A percentile compares a stretch with the other conserved stretches of the same genome.
Evolutionary conservation across 2,113 vertebrate genomes (phyloP).

Genomic region (Alces alces): DNA sequence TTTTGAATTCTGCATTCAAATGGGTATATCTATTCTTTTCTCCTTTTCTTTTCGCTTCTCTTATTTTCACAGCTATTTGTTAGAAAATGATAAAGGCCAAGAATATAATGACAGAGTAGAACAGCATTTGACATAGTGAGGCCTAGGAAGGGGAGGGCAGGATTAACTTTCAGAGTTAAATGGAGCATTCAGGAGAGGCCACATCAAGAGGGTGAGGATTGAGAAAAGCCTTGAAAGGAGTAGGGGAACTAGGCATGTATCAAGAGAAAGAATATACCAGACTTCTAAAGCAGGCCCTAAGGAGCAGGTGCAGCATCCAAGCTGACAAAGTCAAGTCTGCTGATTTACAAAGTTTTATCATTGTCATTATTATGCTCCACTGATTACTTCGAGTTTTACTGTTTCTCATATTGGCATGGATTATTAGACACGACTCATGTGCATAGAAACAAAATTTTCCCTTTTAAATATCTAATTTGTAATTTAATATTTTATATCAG

Average conservation of each 20-base stretch:
- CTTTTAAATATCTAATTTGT: not conserved
- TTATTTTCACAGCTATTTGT: not conserved
- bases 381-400: conserved; percentile 33
- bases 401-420: not conserved
- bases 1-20: not conserved
- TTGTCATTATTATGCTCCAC: not conserved
- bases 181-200: fast-evolving
- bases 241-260: not conserved
- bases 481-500: not conserved
- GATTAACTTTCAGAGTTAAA: not conserved
- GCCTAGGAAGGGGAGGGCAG: not conserved
- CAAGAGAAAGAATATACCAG: not conserved
- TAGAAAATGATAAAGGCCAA: not conserved
- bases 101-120: not conserved
- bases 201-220: fast-evolving
- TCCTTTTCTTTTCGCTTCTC: not conserved
- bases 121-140: not conserved
- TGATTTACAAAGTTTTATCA: not conserved
- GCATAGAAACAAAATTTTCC: conserved; percentile 33
- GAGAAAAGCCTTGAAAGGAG: not conserved
- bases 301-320: not conserved
- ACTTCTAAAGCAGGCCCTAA: not conserved
- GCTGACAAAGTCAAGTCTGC: not conserved
- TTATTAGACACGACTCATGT: conserved; percentile 54
- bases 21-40: not conserved